Evolutionary conservation across 2,797 vertebrate genomes (phyloP), one percentile per base, ranked within the genome.

Genomic region (Myotis daubentonii): DNA sequence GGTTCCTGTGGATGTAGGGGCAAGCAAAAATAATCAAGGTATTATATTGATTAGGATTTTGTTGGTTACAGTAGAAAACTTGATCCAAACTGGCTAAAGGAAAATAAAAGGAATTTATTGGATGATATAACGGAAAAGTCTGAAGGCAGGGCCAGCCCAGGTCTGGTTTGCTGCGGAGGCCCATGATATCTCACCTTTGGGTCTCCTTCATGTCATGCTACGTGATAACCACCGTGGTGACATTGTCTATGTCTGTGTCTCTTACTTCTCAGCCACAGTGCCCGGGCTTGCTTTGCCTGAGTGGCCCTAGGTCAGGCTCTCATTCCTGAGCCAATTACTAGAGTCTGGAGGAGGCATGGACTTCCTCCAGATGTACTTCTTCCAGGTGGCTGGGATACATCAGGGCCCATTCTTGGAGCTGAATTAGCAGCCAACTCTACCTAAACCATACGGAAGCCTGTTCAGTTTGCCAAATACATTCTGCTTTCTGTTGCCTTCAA

Each of bases 11-110:
- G 22, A 72, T 33, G 47, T 0, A 78, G 23, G 1, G 33, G 4
- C 28, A 85, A 84, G n/a, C 36, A 68, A 88, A 94, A 95, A 70
- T 36, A 33, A 87, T 33, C 49, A 68, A 82, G 38, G 19, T 28
- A 71, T 87, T 47, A 2, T 8, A 16, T 75, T 38, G 22, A 3
- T 60, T 76, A 53, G 57, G 20, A 53, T 89, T 94, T 75, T 53
- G 23, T 74, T 85, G 44, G 9, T 86, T 66, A 86, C 2, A 49
- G 2, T 30, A 65, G 70, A 78, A 80, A 86, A 80, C 19, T 79
- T 70, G 1, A 60, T 47, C n/a, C 75, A 66, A 93, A 91, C 4
- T 86, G 53, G 38, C 28, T 44, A 65, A 91, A 89, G 20, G 55
- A 25, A 15, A 49, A 47, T 44, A 33, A 33, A 51, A 9, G 17